Evolutionary conservation across 2,888 invertebrate genomes (phyloP), one percentile per base, ranked within the genome.

Genomic region (Camponotus fellah): DNA sequence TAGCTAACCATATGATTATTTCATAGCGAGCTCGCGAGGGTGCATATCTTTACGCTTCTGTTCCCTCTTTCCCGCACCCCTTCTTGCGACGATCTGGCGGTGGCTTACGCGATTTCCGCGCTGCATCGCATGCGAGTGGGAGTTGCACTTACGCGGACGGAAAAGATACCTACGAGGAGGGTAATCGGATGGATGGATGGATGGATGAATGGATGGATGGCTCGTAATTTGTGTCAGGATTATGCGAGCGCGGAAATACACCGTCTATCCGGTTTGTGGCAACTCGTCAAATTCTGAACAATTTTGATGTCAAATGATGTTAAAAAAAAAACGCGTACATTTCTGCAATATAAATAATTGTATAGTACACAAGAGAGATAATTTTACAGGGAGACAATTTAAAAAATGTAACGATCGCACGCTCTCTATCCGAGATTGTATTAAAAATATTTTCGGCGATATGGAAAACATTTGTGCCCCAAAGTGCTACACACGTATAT

Each of bases 1-100:
- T 94, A 95, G 94, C 94, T 94, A 95, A 95, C 94, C 95, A 95
- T 95, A 95, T 95, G 95, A 94, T 95, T 95, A 95, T 94, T 94
- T 95, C 94, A 95, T 94, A 93, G 94, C 90, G 86, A 92, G 90
- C 89, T 90, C 90, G 87, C 85, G 88, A 88, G 92, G 93, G 93
- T 93, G 92, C 92, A 92, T 92, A 92, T 92, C 92, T 92, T 92
- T 92, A 86, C 86, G 85, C 79, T 85, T 66, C 37, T 40, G 46
- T 1, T 37, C 58, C 79, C 43, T 32, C 26, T 40, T 75, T 37
- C 80, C 69, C 8, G 17, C 71, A 72, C 21, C 72, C 71, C 60
- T 72, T 58, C 46, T 21, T 71, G 64, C 69, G 40, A 69, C 40
- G 56, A 62, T 53, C 58, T 79, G 46, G 49, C 60, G 85, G 83